phyloP scores from a whole-genome alignment of 2,888 invertebrate genomes.

The Sipha maydis region DNA sequence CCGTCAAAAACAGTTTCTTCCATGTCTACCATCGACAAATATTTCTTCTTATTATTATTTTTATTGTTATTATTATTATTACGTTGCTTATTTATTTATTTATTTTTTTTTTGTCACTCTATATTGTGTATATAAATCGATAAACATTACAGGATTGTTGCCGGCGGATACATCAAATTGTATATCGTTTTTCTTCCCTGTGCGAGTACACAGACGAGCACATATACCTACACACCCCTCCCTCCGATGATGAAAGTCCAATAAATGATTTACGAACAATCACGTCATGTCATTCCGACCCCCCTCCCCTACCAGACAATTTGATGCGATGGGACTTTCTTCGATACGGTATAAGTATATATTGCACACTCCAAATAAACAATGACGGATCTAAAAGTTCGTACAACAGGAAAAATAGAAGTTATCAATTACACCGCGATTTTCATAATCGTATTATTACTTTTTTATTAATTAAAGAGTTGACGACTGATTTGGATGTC shows the following conservation, averaged over 20 bases:
- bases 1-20: conserved; percentile 39
- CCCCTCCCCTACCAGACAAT: too few species aligned
- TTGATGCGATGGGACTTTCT: background rate
- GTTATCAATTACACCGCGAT: too few species aligned
- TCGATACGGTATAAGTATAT: background rate
- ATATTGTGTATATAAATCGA: conserved; percentile 24
- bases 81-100: background rate
- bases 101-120: background rate
- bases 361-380: too few species aligned
- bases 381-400: too few species aligned
- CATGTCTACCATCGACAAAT: background rate
- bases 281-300: background rate
- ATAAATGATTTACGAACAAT: conserved; percentile 34
- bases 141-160: conserved; percentile 50
- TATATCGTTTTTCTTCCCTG: background rate
- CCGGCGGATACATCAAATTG: conserved; percentile 6
- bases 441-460: too few species aligned
- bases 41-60: conserved; percentile 1
- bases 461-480: too few species aligned
- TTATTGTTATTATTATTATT: conserved; percentile 3
- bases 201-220: background rate
- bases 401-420: too few species aligned
- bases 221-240: background rate
- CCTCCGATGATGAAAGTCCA: background rate
- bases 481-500: too few species aligned